phyloP scores from a whole-genome alignment of 2,113 vertebrate genomes.

The Alethe castanea region DNA sequence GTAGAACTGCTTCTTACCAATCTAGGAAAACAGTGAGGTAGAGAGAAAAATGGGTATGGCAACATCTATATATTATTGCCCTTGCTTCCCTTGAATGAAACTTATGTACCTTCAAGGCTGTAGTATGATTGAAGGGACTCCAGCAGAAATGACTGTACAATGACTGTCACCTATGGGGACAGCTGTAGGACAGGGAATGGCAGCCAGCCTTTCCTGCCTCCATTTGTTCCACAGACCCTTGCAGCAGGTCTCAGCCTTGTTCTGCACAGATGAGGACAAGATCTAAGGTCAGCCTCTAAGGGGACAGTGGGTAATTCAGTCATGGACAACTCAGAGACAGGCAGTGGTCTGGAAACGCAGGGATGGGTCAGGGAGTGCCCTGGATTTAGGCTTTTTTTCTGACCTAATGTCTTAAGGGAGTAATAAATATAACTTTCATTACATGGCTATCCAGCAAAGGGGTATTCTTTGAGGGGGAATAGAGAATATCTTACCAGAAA shows the following conservation, averaged over 20 bases:
- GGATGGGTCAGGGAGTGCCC: neutral
- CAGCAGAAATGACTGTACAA: neutral
- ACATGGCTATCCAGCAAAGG: neutral
- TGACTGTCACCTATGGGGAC: neutral
- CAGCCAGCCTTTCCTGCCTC: neutral
- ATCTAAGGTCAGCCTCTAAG: neutral
- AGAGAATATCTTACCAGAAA: neutral
- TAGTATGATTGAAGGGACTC: neutral
- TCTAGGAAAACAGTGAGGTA: neutral
- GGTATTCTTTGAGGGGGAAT: neutral
- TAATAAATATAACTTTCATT: neutral
- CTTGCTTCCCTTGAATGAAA: neutral
- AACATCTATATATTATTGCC: neutral
- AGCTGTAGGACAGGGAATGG: neutral
- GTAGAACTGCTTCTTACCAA: neutral
- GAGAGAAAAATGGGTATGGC: neutral
- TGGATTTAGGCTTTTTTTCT: neutral
- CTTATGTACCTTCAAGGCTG: neutral
- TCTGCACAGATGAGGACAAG: accelerated
- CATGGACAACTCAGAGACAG: neutral
- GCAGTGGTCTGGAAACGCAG: neutral
- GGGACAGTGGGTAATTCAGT: accelerated
- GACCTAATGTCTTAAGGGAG: neutral
- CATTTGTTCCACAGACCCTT: accelerated
- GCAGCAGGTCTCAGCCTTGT: neutral